These are phyloP conservation scores for Eupelmus urozonus DNA, from an alignment of 2,888 invertebrate species.

Conservation along the genomic window DNA sequence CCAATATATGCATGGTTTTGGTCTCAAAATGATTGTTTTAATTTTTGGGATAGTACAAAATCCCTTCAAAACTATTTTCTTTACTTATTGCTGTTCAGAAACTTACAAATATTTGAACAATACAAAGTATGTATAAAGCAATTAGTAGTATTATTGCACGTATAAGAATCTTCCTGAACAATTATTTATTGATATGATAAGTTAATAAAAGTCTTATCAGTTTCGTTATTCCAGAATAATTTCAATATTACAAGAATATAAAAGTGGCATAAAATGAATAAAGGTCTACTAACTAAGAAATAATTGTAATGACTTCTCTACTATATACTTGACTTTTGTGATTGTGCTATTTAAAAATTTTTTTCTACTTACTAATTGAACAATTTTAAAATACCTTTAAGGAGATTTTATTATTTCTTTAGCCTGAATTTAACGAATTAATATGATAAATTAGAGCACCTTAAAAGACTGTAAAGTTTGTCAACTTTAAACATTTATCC, in stretches of 20 bases:
- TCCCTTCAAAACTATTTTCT: neutral
- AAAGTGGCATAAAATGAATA: conserved; percentile 44
- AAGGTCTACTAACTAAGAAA: conserved; percentile 40
- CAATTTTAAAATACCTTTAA: neutral
- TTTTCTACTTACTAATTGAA: conserved; percentile 3
- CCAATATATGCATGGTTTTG: conserved; percentile 27
- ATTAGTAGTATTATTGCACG: neutral
- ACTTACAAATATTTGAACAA: neutral
- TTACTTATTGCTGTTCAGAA: neutral
- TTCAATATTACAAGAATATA: conserved; percentile 49
- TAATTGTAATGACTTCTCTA: conserved; percentile 34
- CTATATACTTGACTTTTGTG: conserved; percentile 26
- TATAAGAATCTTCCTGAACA: conserved; percentile 31
- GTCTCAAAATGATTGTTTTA: conserved; percentile 49
- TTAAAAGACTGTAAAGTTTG: conserved; percentile 26
- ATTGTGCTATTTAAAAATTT: conserved; percentile 37
- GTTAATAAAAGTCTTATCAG: conserved; percentile 49
- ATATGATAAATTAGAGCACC: conserved; percentile 40
- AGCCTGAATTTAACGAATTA: conserved; percentile 30
- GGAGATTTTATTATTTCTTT: too few relatives aligned
- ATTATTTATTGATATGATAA: conserved; percentile 46
- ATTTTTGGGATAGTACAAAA: conserved; percentile 18
- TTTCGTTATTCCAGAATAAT: conserved; percentile 44
- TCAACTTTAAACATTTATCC: conserved; percentile 36
- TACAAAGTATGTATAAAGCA: conserved; percentile 9